These are phyloP conservation scores for Dryobotodes eremita DNA, from an alignment of 2,888 invertebrate species.

Conservation along the genomic window DNA sequence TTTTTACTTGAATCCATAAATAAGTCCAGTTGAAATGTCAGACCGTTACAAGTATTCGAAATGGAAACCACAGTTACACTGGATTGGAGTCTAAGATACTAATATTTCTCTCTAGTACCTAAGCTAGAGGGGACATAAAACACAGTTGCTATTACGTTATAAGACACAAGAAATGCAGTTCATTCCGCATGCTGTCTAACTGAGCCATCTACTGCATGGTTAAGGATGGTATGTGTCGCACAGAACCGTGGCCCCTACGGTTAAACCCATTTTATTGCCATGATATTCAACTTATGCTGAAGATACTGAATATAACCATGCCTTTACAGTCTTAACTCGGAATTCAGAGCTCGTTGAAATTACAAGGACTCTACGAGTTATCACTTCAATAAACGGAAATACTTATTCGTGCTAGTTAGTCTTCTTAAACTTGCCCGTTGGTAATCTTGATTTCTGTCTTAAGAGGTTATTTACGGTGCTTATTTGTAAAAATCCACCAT, in stretches of 20 bases:
- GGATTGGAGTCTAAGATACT: conserved; percentile 41
- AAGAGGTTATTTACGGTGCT: background rate
- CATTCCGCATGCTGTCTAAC: conserved; percentile 64
- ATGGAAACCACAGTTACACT: conserved; percentile 19
- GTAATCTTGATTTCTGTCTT: conserved; percentile 1
- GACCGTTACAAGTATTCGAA: conserved; percentile 15
- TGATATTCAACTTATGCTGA: conserved; percentile 69
- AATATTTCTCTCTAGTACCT: conserved; percentile 36
- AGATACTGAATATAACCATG: conserved; percentile 23
- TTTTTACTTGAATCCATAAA: conserved; percentile 13
- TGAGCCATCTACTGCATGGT: conserved; percentile 52
- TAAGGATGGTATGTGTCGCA: conserved; percentile 67
- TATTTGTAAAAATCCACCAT: conserved; percentile 1
- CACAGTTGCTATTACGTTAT: conserved; percentile 49
- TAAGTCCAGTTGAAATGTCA: conserved; percentile 14
- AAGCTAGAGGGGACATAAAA: conserved; percentile 44
- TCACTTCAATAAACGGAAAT: conserved; percentile 33
- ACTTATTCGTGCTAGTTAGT: conserved; percentile 8
- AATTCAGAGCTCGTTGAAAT: conserved; percentile 30
- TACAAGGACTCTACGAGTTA: conserved; percentile 10
- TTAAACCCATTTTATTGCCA: conserved; percentile 71
- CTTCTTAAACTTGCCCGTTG: background rate
- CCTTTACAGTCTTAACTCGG: conserved; percentile 6
- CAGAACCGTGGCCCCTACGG: conserved; percentile 68
- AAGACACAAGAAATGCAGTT: conserved; percentile 61